Base-by-base conservation (phyloP, 92 coral and sea anemone genomes). In the Actinernus sp. region DNA sequence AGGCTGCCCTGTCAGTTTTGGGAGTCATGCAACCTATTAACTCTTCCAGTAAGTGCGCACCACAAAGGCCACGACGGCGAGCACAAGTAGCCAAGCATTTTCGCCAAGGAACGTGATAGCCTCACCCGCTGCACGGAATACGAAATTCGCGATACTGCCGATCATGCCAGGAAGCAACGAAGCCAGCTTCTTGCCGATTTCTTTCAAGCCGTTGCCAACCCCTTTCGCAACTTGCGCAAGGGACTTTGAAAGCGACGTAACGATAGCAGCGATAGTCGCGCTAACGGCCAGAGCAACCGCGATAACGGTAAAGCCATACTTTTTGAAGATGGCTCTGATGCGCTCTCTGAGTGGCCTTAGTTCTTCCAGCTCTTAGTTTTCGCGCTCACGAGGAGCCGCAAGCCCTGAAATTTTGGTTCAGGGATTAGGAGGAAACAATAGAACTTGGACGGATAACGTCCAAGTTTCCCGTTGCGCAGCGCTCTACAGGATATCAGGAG, bases 121-220 rank as follows among this genome's bases (percentile, higher is more conserved):
- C 22, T 45, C 52, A 8, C 52, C 52, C 22, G 52, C 52, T 8
- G 52, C 52, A 12, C 22, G 10, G 19, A 45, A 45, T 23, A 45
- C 52, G 52, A 45, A 45, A 23, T 45, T 45, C 52, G 52, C 52
- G 52, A 45, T 45, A 5, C 11, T 45, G 52, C 52, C 52, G 10
- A 45, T 18, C 22, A 45, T 4, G 17, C 52, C 52, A 18, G 52
- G 52, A 5, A 45, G 21, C 10, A 18, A 18, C 8, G 10, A 12
- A 18, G 18, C 52, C 22, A 45, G 52, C 52, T 45, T 45, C 19
- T 45, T 45, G 17, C 52, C 52, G 52, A 45, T 45, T 5, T 12
- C 52, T 23, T 45, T 45, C 10, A 45, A 23, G 18, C 52, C 52
- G 52, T 45, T 45, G 4, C 52, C 52, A 4, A 45, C 11, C 52